Evolutionary conservation across 2,888 invertebrate species (phyloP).

Genomic region (Ephialtes manifestator): DNA sequence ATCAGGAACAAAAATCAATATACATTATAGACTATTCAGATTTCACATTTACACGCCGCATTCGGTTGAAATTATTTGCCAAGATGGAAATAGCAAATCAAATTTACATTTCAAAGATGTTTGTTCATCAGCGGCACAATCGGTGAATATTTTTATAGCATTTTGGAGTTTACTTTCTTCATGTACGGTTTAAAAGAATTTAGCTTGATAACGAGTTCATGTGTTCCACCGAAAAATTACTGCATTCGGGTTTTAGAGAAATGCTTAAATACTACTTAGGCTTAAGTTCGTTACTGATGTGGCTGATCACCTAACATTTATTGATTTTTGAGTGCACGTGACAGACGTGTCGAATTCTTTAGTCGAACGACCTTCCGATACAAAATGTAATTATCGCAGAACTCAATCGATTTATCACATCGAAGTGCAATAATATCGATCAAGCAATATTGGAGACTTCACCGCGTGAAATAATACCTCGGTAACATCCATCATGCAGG

Average conservation of each 20-base stretch:
- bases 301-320: too few relatives aligned
- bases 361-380: not conserved
- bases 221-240: too few relatives aligned
- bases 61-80: not conserved
- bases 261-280: too few relatives aligned
- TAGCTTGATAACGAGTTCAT: too few relatives aligned
- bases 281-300: too few relatives aligned
- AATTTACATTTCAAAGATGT: not conserved
- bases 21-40: constrained; percentile 74
- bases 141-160: too few relatives aligned
- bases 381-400: constrained; percentile 47
- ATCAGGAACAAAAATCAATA: constrained; percentile 81
- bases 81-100: not conserved
- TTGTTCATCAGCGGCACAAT: not conserved
- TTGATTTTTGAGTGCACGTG: too few relatives aligned
- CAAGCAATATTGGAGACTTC: constrained; percentile 71
- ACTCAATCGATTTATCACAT: constrained; percentile 49
- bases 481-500: constrained; percentile 77
- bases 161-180: too few relatives aligned
- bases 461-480: constrained; percentile 72
- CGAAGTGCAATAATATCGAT: constrained; percentile 44
- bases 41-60: not conserved
- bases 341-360: too few relatives aligned
- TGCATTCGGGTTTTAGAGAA: too few relatives aligned
- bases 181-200: too few relatives aligned